phyloP scores from a whole-genome alignment of 23 tunicate species.

The Ascidia mentula region DNA sequence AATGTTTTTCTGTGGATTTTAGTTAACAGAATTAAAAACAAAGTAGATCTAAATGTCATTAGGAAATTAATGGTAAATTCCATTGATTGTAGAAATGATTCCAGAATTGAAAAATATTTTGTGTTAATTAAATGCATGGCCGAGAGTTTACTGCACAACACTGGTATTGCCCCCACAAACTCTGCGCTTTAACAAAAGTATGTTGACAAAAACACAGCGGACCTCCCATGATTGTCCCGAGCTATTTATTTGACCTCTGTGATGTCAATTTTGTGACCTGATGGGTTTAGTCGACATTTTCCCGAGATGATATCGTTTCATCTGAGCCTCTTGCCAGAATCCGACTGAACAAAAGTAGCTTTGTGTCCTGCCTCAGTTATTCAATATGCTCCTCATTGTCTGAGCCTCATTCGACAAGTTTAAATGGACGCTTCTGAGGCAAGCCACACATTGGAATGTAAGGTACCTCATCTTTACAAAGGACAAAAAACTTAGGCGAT shows the following conservation, averaged over 20 bases:
- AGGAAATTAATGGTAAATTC: no score
- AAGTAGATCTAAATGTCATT: no score
- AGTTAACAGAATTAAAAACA: no score
- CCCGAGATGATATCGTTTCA: not conserved
- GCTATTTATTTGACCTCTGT: not conserved
- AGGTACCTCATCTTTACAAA: not conserved
- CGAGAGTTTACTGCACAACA: no score
- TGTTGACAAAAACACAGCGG: constrained; percentile 4
- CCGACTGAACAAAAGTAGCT: not conserved
- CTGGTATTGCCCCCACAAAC: not conserved
- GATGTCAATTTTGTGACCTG: not conserved
- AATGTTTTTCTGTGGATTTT: no score
- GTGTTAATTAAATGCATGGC: no score
- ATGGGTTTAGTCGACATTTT: not conserved
- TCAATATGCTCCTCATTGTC: not conserved
- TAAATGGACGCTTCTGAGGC: constrained; percentile 34
- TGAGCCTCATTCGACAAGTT: constrained; percentile 28
- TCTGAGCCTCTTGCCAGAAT: not conserved
- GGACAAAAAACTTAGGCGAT: constrained; percentile 12
- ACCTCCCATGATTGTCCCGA: not conserved
- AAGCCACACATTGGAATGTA: not conserved
- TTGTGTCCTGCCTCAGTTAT: not conserved
- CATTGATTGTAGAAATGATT: no score
- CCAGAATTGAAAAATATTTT: no score
- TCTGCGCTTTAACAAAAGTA: not conserved